phyloP scores from a whole-genome alignment of 2,888 invertebrate species.

The Euzetes globulus region DNA sequence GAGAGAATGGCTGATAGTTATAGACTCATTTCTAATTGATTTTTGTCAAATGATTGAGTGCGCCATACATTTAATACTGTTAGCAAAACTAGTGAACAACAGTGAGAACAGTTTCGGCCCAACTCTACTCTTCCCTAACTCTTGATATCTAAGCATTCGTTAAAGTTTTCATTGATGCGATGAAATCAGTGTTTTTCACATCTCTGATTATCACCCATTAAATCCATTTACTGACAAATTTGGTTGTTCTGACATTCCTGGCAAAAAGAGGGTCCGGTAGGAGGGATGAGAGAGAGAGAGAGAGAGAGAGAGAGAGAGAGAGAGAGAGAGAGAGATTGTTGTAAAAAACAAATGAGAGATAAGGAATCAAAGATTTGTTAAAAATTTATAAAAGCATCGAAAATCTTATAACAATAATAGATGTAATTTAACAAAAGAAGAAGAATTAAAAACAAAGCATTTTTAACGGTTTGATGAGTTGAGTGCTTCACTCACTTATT shows the following conservation, averaged over 20 bases:
- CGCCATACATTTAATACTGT: constrained; percentile 23
- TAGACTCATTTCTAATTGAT: constrained; percentile 31
- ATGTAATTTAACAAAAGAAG: constrained; percentile 9
- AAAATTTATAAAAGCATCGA: constrained; percentile 15
- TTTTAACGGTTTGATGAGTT: constrained; percentile 20
- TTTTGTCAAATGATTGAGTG: constrained; percentile 31
- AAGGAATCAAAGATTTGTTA: background rate
- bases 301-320: constrained; percentile 20
- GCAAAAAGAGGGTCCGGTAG: background rate
- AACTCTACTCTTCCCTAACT: background rate
- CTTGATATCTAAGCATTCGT: background rate
- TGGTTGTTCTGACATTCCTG: constrained; percentile 1
- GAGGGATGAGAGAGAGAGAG: background rate
- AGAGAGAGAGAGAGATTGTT: background rate
- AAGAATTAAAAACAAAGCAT: constrained; percentile 23
- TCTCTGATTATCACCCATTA: constrained; percentile 30
- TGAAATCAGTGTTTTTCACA: constrained; percentile 31
- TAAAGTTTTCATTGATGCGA: constrained; percentile 2
- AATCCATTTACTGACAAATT: constrained; percentile 29
- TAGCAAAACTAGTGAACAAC: background rate
- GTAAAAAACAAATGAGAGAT: background rate
- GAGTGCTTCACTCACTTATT: constrained; percentile 6
- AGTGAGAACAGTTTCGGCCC: background rate
- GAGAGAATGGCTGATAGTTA: constrained; percentile 21
- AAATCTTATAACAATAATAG: background rate